Evolutionary conservation across 2,113 vertebrate species (phyloP), one percentile per base, ranked within the genome.

Genomic region (Strix uralensis): DNA sequence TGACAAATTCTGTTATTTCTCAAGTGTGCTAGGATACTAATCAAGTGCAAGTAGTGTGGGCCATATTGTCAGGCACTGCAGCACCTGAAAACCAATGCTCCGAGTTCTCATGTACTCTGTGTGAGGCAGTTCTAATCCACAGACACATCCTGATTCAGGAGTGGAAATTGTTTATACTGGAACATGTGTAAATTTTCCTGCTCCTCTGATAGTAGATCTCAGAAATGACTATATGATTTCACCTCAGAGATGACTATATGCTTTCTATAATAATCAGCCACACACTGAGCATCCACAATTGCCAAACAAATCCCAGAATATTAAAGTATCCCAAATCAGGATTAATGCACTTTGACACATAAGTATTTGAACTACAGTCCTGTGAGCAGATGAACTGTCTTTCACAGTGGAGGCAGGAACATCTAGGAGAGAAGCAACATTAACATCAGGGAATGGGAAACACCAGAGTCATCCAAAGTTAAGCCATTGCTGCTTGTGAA

Each of bases 51-150:
- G 16, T 40, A 75, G 27, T 13, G 15, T 42, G 65, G 44, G 9
- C 34, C 22, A 7, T 18, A 61, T 3, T 1, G 2, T 42, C 57
- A 79, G n/a, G 30, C 1, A 3, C 16, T 34, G 9, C 17, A 70
- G 8, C 14, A 42, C 9, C 59, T 63, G 51, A 67, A 85, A 88
- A 52, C 3, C 32, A 29, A 3, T 38, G 22, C 10, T 51, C 19
- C 0, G 0, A 42, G 15, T 79, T 89, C 52, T 85, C 42, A 32
- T 6, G 5, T 49, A 14, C 70, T 84, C 46, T 32, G 0, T 51
- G 18, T 29, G 26, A 86, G 36, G 5, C 2, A 2, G 11, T 81
- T 91, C 17, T 81, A 81, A 87, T 27, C 19, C 32, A 47, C 30
- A 73, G 42, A 6, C 9, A 21, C 14, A 6, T 57, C 10, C 29